Evolutionary conservation across 1,140 invertebrate species (phyloP).

Genomic region (Drosophila guanche): DNA sequence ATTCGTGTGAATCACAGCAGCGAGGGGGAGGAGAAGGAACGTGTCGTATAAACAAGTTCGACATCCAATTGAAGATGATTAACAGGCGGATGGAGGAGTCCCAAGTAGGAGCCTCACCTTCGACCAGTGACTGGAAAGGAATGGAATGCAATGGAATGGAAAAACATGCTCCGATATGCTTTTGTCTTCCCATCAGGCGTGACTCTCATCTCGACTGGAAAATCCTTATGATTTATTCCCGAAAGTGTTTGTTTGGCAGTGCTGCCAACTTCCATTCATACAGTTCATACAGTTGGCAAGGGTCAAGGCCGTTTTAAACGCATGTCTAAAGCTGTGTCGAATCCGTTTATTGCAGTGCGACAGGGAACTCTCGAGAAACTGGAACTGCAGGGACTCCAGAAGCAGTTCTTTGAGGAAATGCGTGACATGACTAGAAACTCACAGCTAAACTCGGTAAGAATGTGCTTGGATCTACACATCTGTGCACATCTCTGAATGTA

Average conservation of each 20-base stretch:
- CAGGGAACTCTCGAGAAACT: not conserved
- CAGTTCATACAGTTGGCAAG: too few relatives aligned
- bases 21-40: not conserved
- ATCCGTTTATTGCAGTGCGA: conserved; percentile 18
- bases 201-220: conserved; percentile 11
- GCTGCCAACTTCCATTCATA: conserved; percentile 25
- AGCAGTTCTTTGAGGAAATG: conserved; percentile 58
- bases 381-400: conserved; percentile 42
- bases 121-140: conserved; percentile 1
- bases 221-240: conserved; percentile 27
- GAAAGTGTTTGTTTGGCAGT: not conserved
- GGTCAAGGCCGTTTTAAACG: conserved; percentile 8
- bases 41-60: conserved; percentile 50
- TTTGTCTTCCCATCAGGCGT: not conserved
- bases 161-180: not conserved
- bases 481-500: not conserved
- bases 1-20: conserved; percentile 45
- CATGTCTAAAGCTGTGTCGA: not conserved
- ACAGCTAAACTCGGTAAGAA: conserved; percentile 30
- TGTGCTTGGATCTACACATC: not conserved
- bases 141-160: not conserved
- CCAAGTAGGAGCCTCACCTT: conserved; percentile 8
- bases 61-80: conserved; percentile 40
- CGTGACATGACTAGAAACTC: conserved; percentile 27
- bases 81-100: conserved; percentile 34